A percentile compares a stretch with the other conserved stretches of the same genome.
These are phyloP conservation scores for Listronotus bonariensis DNA, from an alignment of 1,140 invertebrate species.

Conservation along the genomic window DNA sequence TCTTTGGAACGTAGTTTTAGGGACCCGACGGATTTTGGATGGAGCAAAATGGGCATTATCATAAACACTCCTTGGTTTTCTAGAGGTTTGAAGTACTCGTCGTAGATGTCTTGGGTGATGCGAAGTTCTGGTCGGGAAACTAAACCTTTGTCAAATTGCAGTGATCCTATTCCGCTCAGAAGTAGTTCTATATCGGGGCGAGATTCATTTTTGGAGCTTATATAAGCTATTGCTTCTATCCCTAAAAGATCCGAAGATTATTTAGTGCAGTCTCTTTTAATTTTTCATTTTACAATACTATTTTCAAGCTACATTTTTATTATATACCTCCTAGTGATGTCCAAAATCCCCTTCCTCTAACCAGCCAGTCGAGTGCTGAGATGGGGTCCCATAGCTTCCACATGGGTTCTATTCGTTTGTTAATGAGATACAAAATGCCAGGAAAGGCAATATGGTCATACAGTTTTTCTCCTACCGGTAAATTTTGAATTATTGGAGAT, in stretches of 20 bases:
- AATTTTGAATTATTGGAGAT: constrained; percentile 63
- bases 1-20: constrained; percentile 63
- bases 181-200: constrained; percentile 69
- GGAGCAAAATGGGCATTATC: constrained; percentile 66
- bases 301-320: constrained; percentile 48
- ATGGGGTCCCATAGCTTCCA: constrained; percentile 15
- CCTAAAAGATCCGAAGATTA: constrained; percentile 44
- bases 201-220: constrained; percentile 55
- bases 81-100: constrained; percentile 41
- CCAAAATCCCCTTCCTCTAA: constrained; percentile 41
- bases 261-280: constrained; percentile 20
- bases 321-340: constrained; percentile 57
- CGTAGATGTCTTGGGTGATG: constrained; percentile 42
- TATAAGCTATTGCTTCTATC: constrained; percentile 60
- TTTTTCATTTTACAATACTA: constrained; percentile 60
- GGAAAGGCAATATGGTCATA: constrained; percentile 70
- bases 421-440: constrained; percentile 2
- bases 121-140: constrained; percentile 23
- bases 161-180: constrained; percentile 61
- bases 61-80: constrained; percentile 57
- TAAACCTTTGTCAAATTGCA: constrained; percentile 47
- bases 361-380: constrained; percentile 10
- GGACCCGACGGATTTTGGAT: constrained; percentile 71
- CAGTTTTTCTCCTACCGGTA: constrained; percentile 71
- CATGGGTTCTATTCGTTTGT: constrained; percentile 28